phyloP scores from a whole-genome alignment of 2,113 vertebrate species.

The Ranitomeya imitator region DNA sequence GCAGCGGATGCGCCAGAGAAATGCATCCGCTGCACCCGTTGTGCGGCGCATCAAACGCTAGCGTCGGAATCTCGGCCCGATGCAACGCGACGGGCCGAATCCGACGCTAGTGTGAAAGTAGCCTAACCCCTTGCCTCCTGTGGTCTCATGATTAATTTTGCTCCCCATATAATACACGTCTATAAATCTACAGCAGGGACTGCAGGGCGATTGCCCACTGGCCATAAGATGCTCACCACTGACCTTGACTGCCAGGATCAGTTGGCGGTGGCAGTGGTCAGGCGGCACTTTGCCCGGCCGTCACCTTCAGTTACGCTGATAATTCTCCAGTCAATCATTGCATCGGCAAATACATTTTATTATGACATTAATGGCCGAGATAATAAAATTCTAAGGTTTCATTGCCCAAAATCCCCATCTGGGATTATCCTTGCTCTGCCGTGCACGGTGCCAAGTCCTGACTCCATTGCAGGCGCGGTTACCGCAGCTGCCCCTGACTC shows the following conservation, averaged over 20 bases:
- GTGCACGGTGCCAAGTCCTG: background rate
- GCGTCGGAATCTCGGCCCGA: too few relatives aligned
- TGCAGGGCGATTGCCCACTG: background rate
- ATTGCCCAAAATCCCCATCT: background rate
- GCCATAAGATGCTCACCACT: background rate
- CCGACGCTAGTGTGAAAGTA: too few relatives aligned
- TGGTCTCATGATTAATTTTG: background rate
- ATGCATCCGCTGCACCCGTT: too few relatives aligned
- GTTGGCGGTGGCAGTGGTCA: background rate
- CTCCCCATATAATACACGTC: background rate
- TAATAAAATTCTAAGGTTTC: background rate
- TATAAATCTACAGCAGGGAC: background rate
- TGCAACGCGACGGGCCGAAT: too few relatives aligned
- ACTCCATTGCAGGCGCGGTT: background rate
- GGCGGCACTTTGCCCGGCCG: background rate
- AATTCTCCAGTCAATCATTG: background rate
- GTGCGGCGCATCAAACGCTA: too few relatives aligned
- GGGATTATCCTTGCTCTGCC: background rate
- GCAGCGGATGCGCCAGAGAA: too few relatives aligned
- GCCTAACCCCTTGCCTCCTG: too few relatives aligned
- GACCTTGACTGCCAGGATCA: background rate
- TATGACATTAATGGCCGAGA: too few relatives aligned
- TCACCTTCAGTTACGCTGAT: background rate
- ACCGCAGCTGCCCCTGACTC: background rate
- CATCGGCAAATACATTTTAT: background rate